phyloP scores from a whole-genome alignment of 2,888 invertebrate species.

The Hipparchia sbordonii region DNA sequence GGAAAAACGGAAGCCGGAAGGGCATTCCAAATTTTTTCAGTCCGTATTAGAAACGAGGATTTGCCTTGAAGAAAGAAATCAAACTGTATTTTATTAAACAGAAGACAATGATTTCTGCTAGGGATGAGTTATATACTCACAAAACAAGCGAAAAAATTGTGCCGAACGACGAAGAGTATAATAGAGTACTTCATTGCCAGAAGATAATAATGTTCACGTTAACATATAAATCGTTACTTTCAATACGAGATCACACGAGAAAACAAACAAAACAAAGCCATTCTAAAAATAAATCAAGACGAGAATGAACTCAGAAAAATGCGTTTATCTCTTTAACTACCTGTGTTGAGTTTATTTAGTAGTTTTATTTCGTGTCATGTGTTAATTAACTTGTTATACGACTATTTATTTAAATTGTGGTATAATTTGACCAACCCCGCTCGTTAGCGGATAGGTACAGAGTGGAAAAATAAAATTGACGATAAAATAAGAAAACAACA shows the following conservation, averaged over 20 bases:
- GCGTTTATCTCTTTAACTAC: conserved; percentile 15
- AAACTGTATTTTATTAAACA: too few relatives aligned
- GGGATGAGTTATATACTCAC: too few relatives aligned
- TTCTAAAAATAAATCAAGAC: conserved; percentile 32
- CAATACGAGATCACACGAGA: neutral
- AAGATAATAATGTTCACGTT: neutral
- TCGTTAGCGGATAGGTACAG: conserved; percentile 6
- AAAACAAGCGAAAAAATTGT: too few relatives aligned
- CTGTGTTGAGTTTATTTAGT: conserved; percentile 2
- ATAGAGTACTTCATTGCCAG: too few relatives aligned
- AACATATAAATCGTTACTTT: neutral
- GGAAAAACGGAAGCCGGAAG: too few relatives aligned
- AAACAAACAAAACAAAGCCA: conserved; percentile 1
- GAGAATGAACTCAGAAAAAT: conserved; percentile 31
- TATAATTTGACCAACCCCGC: neutral
- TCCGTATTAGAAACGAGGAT: too few relatives aligned
- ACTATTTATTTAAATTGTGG: conserved; percentile 14
- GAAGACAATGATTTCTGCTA: too few relatives aligned
- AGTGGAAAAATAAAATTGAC: conserved; percentile 1
- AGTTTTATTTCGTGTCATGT: conserved; percentile 6
- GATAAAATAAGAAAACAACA: neutral
- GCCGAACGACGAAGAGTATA: too few relatives aligned
- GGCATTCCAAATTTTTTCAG: too few relatives aligned
- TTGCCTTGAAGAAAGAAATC: too few relatives aligned
- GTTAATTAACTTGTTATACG: conserved; percentile 18